Percentiles rank a stretch among this genome's conserved stretches.
phyloP scores from a whole-genome alignment of 2,113 vertebrate genomes.

The Cynopterus brachyotis region DNA sequence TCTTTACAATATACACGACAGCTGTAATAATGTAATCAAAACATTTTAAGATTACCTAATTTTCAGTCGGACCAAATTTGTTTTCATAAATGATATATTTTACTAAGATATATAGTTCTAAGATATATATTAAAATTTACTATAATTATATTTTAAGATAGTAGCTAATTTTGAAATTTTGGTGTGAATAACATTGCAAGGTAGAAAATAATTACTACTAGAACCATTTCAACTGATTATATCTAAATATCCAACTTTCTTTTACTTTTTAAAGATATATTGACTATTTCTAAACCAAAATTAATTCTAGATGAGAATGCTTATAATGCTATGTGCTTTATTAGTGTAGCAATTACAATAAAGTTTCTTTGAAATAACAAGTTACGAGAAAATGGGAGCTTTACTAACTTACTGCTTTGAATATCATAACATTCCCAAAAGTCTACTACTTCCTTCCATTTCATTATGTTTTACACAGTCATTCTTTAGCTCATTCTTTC shows the following conservation, averaged over 20 bases:
- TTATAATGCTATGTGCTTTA: not conserved
- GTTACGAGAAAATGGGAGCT: conserved; percentile 19
- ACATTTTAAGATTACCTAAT: conserved; percentile 25
- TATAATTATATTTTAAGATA: conserved; percentile 23
- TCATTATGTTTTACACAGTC: not conserved
- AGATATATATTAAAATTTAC: conserved; percentile 26
- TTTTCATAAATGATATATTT: conserved; percentile 29
- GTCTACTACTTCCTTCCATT: not conserved
- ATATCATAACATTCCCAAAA: not conserved
- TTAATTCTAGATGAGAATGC: not conserved
- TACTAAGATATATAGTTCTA: not conserved
- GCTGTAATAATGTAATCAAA: conserved; percentile 53
- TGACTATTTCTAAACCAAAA: not conserved
- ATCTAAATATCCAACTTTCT: not conserved
- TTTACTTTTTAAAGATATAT: conserved; percentile 24
- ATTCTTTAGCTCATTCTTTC: not conserved
- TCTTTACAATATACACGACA: conserved; percentile 26
- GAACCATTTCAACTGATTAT: conserved; percentile 30
- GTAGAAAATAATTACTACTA: conserved; percentile 27
- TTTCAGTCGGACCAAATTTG: conserved; percentile 31
- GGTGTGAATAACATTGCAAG: not conserved
- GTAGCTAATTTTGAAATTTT: not conserved
- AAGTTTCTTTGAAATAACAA: conserved; percentile 12
- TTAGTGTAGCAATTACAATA: not conserved
- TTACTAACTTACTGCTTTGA: not conserved